Conservation (phyloP, 2,888 invertebrate genomes). For the Archaeoteleia sp. region DNA sequence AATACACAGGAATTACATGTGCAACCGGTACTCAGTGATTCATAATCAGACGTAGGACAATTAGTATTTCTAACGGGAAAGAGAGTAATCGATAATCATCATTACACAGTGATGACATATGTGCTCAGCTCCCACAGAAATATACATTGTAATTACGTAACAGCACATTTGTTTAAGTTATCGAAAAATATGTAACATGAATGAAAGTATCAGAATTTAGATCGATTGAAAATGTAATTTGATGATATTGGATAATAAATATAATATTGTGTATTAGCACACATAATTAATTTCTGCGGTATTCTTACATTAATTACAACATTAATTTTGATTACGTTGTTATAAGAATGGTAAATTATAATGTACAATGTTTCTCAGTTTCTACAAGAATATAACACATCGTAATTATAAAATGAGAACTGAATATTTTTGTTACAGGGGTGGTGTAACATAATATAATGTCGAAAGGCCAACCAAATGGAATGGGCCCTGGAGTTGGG, state of each 20-base stretch:
- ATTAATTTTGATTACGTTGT: no score
- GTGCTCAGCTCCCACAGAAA: not conserved
- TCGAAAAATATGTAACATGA: not conserved
- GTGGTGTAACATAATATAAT: slow-evolving; percentile 69
- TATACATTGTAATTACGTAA: slow-evolving; percentile 29
- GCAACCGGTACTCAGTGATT: slow-evolving; percentile 27
- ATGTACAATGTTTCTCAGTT: no score
- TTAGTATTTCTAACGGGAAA: slow-evolving; percentile 46
- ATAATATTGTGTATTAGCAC: no score
- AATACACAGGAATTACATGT: slow-evolving; percentile 4
- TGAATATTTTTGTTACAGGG: slow-evolving; percentile 15
- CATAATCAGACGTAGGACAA: slow-evolving; percentile 23
- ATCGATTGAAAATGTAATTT: no score
- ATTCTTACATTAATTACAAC: no score
- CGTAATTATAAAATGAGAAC: no score
- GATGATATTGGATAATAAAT: no score
- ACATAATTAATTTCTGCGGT: no score
- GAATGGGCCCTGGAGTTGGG: slow-evolving; percentile 77
- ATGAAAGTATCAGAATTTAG: slow-evolving; percentile 8
- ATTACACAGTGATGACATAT: slow-evolving; percentile 12
- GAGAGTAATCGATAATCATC: slow-evolving; percentile 36
- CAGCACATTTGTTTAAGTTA: slow-evolving; percentile 2
- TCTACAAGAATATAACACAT: no score
- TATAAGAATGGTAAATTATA: no score
- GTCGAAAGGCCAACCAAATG: slow-evolving; percentile 81